Evolutionary conservation across 1,140 invertebrate genomes (phyloP), one percentile per base, ranked within the genome.

Genomic region (Sycophaga agraensis): DNA sequence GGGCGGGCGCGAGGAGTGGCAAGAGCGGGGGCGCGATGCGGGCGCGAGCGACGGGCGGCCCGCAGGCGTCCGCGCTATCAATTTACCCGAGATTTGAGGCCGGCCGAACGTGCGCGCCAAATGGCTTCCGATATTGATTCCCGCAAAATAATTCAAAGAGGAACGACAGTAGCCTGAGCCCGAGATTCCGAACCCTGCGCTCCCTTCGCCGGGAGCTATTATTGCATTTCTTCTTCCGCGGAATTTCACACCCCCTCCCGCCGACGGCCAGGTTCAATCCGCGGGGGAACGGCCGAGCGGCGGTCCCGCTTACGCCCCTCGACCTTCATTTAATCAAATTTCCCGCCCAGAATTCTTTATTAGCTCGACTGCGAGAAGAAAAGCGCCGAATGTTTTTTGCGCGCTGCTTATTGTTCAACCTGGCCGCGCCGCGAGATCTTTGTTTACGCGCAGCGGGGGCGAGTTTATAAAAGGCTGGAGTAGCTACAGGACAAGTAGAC

Each of bases 101-200:
- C 21, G 50, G 28, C 22, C 22, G 14, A 35, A 35, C 17, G 42
- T 19, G 7, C 48, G 17, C 17, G 40, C 19, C 37, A 59, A 68
- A 63, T 65, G 66, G 64, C 60, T 63, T 55, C 40, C 57, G 37
- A 69, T 69, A 69, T 69, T 67, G 64, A 69, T 62, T 66, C 66
- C 43, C 64, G 46, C 64, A 61, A 68, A 68, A 69, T 66, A 68
- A 68, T 59, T 68, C 53, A 53, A 66, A 64, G 59, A 24, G 5
- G 60, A 64, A 56, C 56, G 66, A 64, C 66, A 19, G 19, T 31
- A 2, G 16, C 14, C 39, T n/a, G 59, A 59, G 40, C 37, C 61
- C n/a, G 16, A 43, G 9, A 4, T 11, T 11, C 28, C 28, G 28
- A 11, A 4, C 28, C 28, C 28, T 11, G 28, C 4, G 5, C 28